Evolutionary conservation across 2,888 invertebrate genomes (phyloP).

Genomic region (Drosophila imparisetae): DNA sequence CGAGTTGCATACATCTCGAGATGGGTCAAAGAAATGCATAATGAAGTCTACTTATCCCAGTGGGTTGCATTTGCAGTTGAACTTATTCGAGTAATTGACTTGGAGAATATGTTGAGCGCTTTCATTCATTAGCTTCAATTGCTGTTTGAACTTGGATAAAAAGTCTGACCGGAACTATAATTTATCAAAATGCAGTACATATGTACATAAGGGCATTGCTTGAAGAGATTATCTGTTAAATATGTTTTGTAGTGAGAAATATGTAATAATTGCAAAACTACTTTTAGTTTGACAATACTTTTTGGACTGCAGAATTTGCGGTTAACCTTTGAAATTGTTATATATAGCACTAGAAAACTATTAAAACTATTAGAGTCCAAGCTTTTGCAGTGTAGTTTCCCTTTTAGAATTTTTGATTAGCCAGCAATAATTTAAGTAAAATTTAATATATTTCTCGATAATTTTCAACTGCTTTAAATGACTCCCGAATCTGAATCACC

Average conservation of each 20-base stretch:
- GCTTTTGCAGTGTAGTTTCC: neutral
- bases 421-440: neutral
- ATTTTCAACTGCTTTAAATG: neutral
- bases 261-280: neutral
- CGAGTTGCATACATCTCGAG: constrained; percentile 9
- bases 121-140: constrained; percentile 36
- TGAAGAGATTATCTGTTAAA: neutral
- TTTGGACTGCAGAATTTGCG: neutral
- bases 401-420: neutral
- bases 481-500: neutral
- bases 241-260: neutral
- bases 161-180: constrained; percentile 3
- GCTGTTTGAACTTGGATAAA: constrained; percentile 25
- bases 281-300: neutral
- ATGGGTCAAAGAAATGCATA: constrained; percentile 28
- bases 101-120: constrained; percentile 26
- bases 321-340: neutral
- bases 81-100: constrained; percentile 43
- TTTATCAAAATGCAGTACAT: neutral
- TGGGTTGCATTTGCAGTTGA: constrained; percentile 8
- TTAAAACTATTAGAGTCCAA: neutral
- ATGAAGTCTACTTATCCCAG: constrained; percentile 36
- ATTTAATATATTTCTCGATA: neutral
- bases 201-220: too few relatives aligned
- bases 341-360: neutral